Evolutionary conservation across 1,140 invertebrate genomes (phyloP), one percentile per base, ranked within the genome.

Genomic region (Mya arenaria): DNA sequence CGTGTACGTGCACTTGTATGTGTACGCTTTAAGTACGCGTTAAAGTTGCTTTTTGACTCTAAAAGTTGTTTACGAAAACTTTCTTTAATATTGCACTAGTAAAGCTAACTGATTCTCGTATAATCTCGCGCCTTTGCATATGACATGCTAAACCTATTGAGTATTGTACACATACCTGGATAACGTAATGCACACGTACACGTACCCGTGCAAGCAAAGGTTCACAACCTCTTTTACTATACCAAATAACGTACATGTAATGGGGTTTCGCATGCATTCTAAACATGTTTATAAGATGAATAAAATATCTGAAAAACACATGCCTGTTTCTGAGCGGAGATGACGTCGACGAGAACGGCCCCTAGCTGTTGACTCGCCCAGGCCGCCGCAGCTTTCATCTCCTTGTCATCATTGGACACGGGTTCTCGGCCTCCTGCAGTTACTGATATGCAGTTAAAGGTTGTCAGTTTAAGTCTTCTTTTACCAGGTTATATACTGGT

Each of bases 371-470:
- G n/a, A 2, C 34, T 28, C 3, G 62, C 62, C 62, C 62, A 65
- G 2, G 32, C 23, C n/a, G 62, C 62, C 5, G 4, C 3, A 23
- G 32, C 1, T 3, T 37, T 37, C 62, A 65, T n/a, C 41, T 65
- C 62, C 62, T 34, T 34, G n/a, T 65, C 62, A 65, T 65, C 34
- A 19, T 17, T 37, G 15, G 17, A 34, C 5, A 65, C 19, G 36
- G 62, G 62, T 65, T 36, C 62, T n/a, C n/a, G 34, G 19, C 41
- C 36, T 10, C 62, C 62, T 65, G 41, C 30, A 36, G 30, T 62
- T 34, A 62, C 13, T 62, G 30, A 58, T 10, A 10, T 58, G 10
- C 10, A 48, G 44, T 48, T 48, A n/a, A 48, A 13, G 10, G 10
- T 48, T 48, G 10, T 48, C 10, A 10, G n/a, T n/a, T 13, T 13